These are phyloP conservation scores for Dendrolimus punctatus DNA, from an alignment of 1,140 invertebrate species.

Conservation along the genomic window DNA sequence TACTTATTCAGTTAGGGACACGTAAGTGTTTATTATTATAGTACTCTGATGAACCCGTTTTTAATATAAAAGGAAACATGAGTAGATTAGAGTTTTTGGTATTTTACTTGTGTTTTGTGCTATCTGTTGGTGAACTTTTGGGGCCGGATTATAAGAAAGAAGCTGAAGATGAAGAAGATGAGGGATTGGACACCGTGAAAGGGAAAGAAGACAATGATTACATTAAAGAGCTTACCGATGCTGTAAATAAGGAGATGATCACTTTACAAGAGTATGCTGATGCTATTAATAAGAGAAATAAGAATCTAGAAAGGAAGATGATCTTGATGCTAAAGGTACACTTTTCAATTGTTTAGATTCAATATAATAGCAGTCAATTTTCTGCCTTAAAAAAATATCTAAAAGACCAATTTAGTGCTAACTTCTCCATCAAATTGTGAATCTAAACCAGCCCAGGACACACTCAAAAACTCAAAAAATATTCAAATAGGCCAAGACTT, in stretches of 20 bases:
- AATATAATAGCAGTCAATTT: too few species aligned
- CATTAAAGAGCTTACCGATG: slow-evolving; percentile 29
- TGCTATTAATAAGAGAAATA: slow-evolving; percentile 21
- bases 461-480: too few species aligned
- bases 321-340: slow-evolving; percentile 29
- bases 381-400: too few species aligned
- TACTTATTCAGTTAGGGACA: slow-evolving; percentile 26
- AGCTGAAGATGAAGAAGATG: slow-evolving; percentile 30
- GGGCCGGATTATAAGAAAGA: slow-evolving; percentile 41
- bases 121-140: slow-evolving; percentile 38
- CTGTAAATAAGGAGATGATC: slow-evolving; percentile 38
- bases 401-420: too few species aligned
- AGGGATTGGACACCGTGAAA: slow-evolving; percentile 25
- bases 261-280: slow-evolving; percentile 39
- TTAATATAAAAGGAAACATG: slow-evolving; percentile 25
- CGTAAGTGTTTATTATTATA: slow-evolving; percentile 37
- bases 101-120: slow-evolving; percentile 37
- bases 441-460: too few species aligned
- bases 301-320: slow-evolving; percentile 26
- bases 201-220: slow-evolving; percentile 21
- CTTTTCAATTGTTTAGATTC: slow-evolving; percentile 3
- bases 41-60: slow-evolving; percentile 5
- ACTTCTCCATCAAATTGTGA: too few species aligned
- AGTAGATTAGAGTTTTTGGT: slow-evolving; percentile 32
- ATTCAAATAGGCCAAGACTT: too few species aligned